phyloP scores from a whole-genome alignment of 2,113 vertebrate genomes.

The Aptenodytes patagonicus region DNA sequence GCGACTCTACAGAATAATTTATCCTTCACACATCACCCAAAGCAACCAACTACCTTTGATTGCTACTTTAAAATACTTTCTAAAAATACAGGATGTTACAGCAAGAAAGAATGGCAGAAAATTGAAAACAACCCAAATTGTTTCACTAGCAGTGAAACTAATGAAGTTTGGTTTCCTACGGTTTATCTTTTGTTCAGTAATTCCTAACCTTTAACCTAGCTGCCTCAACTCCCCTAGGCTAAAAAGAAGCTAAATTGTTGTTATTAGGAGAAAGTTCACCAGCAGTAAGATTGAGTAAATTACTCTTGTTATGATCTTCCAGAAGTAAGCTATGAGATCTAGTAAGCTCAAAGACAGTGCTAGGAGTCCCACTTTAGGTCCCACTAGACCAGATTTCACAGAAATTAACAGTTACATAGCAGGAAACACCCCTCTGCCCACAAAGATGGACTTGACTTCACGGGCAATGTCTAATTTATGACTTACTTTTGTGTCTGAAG shows the following conservation, averaged over 20 bases:
- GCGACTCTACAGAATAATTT: not conserved
- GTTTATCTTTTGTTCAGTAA: not conserved
- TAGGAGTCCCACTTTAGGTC: not conserved
- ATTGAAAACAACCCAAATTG: not conserved
- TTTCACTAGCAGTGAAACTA: not conserved
- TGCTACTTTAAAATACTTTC: not conserved
- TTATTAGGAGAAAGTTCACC: not conserved
- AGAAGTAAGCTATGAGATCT: not conserved
- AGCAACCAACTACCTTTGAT: not conserved
- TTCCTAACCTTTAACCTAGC: not conserved
- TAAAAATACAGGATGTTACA: not conserved
- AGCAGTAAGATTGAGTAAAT: not conserved
- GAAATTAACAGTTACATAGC: not conserved
- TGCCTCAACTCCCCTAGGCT: not conserved
- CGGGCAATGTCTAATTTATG: not conserved
- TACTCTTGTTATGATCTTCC: not conserved
- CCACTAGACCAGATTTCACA: not conserved
- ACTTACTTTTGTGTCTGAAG: conserved; percentile 3
- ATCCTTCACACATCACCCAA: not conserved
- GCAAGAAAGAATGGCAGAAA: not conserved
- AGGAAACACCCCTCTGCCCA: not conserved
- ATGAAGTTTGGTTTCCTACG: not conserved
- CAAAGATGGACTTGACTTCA: not conserved
- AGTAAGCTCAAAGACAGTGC: not conserved
- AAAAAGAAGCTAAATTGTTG: not conserved